Evolutionary conservation across 1,140 invertebrate genomes (phyloP).

Genomic region (Goniozus legneri): DNA sequence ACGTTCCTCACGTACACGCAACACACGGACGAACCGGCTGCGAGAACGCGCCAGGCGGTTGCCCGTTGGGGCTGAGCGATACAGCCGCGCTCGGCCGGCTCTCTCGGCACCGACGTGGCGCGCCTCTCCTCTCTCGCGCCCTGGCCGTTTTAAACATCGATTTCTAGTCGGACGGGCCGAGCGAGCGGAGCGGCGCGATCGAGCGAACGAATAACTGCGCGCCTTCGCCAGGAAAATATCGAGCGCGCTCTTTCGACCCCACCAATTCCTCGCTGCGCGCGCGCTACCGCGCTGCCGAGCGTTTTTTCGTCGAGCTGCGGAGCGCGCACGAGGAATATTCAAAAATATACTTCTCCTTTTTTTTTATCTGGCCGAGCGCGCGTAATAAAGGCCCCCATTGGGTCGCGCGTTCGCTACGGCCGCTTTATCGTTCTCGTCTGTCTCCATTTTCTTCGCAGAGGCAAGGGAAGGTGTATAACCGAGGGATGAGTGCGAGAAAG

Average conservation of each 20-base stretch:
- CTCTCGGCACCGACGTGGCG: constrained; percentile 27
- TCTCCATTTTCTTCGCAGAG: too few relatives aligned
- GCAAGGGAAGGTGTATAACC: too few relatives aligned
- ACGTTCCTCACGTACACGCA: background rate
- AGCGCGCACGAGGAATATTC: too few relatives aligned
- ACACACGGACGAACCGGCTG: background rate
- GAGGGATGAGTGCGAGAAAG: background rate
- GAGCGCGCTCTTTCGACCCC: constrained; percentile 9
- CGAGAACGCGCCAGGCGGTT: background rate
- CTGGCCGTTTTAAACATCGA: constrained; percentile 35
- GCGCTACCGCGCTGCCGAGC: background rate
- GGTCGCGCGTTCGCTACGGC: background rate
- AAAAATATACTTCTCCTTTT: too few relatives aligned
- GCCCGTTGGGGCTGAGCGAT: constrained; percentile 21
- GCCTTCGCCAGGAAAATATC: constrained; percentile 17
- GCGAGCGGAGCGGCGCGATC: constrained; percentile 34
- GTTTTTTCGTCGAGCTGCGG: too few relatives aligned
- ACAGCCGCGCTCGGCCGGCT: constrained; percentile 24
- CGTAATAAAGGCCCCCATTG: constrained; percentile 2
- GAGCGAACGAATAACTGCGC: constrained; percentile 34
- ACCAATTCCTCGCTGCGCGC: constrained; percentile 2
- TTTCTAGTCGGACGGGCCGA: constrained; percentile 46
- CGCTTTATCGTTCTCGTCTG: too few relatives aligned
- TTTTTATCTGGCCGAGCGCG: constrained; percentile 7
- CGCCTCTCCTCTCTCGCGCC: constrained; percentile 35